Percentiles rank a stretch among this genome's conserved stretches.
Conservation (phyloP, 2,797 vertebrate species). For the Anas georgica region DNA sequence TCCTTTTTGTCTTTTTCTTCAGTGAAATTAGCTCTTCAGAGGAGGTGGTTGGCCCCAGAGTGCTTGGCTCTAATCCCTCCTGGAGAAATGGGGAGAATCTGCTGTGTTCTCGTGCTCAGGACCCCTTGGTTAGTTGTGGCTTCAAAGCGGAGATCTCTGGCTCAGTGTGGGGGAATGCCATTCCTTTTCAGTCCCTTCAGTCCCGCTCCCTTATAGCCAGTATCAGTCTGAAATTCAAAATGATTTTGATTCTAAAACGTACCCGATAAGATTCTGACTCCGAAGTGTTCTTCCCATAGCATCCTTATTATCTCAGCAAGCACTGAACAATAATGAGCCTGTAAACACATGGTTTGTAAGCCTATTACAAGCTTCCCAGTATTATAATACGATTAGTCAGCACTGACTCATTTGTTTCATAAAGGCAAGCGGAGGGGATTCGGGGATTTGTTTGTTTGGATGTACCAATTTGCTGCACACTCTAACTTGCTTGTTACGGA, state of each 20-base stretch:
- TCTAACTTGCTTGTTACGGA: constrained; percentile 57
- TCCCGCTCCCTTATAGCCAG: background rate
- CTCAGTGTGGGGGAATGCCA: background rate
- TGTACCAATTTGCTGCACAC: constrained; percentile 65
- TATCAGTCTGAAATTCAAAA: background rate
- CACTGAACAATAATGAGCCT: constrained; percentile 41
- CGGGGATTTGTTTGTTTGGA: constrained; percentile 63
- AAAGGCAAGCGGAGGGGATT: constrained; percentile 55
- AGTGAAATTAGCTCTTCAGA: background rate
- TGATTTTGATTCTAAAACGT: background rate
- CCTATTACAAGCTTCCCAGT: constrained; percentile 28
- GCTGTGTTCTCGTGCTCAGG: background rate
- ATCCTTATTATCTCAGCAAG: constrained; percentile 40
- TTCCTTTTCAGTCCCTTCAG: background rate
- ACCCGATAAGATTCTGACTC: background rate
- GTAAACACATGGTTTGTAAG: constrained; percentile 46
- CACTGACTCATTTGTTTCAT: constrained; percentile 71
- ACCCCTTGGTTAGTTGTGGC: background rate
- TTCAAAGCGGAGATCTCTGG: background rate
- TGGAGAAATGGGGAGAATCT: background rate
- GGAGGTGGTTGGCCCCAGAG: background rate
- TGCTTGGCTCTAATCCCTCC: background rate
- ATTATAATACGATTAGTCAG: constrained; percentile 65
- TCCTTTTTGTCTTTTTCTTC: background rate
- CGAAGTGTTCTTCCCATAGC: background rate